phyloP scores from a whole-genome alignment of 2,797 vertebrate genomes.

The Tangara arthus region DNA sequence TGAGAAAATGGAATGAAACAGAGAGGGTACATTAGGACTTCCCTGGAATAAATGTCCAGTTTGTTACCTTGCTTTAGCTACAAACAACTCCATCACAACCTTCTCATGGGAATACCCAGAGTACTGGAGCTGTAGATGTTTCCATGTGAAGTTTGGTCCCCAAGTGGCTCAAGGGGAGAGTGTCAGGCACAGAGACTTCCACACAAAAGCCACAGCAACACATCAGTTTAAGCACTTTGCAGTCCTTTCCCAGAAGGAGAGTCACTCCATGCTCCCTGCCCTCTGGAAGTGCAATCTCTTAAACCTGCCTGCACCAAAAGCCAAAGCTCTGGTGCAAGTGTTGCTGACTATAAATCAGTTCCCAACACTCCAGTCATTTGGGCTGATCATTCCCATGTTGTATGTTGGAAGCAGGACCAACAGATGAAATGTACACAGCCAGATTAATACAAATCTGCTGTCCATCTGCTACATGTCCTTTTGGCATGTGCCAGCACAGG shows the following conservation, averaged over 20 bases:
- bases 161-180: neutral
- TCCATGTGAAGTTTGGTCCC: neutral
- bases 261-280: accelerated
- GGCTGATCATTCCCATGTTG: neutral
- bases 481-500: neutral
- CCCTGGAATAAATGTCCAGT: neutral
- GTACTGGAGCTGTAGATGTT: neutral
- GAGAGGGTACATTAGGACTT: neutral
- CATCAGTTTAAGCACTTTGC: neutral
- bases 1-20: neutral
- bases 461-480: neutral
- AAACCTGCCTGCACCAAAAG: neutral
- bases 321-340: neutral
- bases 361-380: neutral
- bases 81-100: neutral
- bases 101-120: neutral
- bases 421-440: neutral
- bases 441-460: neutral
- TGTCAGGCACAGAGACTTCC: neutral
- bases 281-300: neutral
- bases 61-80: neutral
- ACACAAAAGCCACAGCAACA: neutral
- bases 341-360: neutral
- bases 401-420: neutral
- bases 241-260: neutral